Base-by-base conservation (phyloP, 1,140 invertebrate species). In the Scaptomyza pallida region DNA sequence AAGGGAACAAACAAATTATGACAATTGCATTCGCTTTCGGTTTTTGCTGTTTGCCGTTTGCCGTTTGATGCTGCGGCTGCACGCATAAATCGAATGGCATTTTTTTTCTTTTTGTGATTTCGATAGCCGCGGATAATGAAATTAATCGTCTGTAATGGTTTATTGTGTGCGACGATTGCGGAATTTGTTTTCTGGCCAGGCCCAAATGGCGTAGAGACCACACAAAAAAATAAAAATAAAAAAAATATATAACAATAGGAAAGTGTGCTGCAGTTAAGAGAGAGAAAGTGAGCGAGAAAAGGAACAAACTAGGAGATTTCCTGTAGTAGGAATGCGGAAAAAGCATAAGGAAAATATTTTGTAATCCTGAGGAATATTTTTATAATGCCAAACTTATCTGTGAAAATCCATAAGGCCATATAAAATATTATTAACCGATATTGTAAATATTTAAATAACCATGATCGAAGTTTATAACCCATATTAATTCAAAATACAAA, bases 131-230 rank as follows among this genome's bases (percentile, higher is more conserved):
- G 72, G 78, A 79, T 89, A 89, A 89, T 89, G 83, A 89, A 89
- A 89, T 89, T 89, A 88, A 89, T 89, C 83, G 83, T 70, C 83
- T 83, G 83, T 88, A 82, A 89, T 89, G 83, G 83, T 89, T 88
- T 89, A 89, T 89, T 88, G 83, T 88, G 78, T 63, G 72, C 75
- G 68, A 67, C 75, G 64, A 82, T 77, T 54, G 63, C 59, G 54
- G 47, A 74, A 62, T 69, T 81, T 56, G 40, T 56, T 71, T 77
- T 65, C 54, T 64, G 75, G 57, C 62, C 75, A n/a, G 61, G 55
- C 73, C 65, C 6, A 19, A 55, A 44, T 45, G 45, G 35, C 44
- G n/a, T 5, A 30, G 30, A 37, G 16, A 65, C 52, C 52, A 48
- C 52, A 67, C 50, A 57, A 57, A 55, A 51, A 21, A 43, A 41